Evolutionary conservation across 2,888 invertebrate genomes (phyloP), one percentile per base, ranked within the genome.

Genomic region (Diloba caeruleocephala): DNA sequence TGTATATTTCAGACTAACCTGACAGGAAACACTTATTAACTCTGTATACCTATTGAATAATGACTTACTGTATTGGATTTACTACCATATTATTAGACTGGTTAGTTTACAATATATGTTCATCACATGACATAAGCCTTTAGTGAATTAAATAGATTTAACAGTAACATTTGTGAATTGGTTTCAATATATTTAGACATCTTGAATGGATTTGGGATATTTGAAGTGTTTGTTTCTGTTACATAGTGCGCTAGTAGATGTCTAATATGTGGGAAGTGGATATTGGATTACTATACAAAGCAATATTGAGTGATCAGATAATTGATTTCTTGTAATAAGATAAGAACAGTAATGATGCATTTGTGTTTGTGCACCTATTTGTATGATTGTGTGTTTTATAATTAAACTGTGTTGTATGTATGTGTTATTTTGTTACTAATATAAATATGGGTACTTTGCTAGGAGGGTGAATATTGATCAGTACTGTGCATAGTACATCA

Each of bases 391-490:
- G 65, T 66, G 66, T 63, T 71, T 72, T 76, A 25, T 76, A 68
- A 79, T 75, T 72, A 76, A 76, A 78, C 52, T 68, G 44, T 73
- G 63, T 74, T 76, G 44, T 70, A 72, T 54, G 66, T 54, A 56
- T 39, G 48, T 25, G 50, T 37, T 38, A 69, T 63, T 77, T 64
- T 58, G 48, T 64, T 58, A 32, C 9, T 44, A 10, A 54, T 33
- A 32, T 38, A 33, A 54, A 57, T 28, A 25, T 4, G 43, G 32
- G 31, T 17, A 34, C 45, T 13, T 3, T 19, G 14, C 12, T 12
- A 17, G 33, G 37, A 60, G 75, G 71, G 71, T 79, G 78, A 74
- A 76, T 79, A 74, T 75, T 71, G 69, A 76, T 74, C 41, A 55
- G 34, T 26, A 23, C 19, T 12, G 78, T 76, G 64, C 70, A 70